Evolutionary conservation across 2,797 vertebrate species (phyloP), one percentile per base, ranked within the genome.

Genomic region (Zalophus californianus): DNA sequence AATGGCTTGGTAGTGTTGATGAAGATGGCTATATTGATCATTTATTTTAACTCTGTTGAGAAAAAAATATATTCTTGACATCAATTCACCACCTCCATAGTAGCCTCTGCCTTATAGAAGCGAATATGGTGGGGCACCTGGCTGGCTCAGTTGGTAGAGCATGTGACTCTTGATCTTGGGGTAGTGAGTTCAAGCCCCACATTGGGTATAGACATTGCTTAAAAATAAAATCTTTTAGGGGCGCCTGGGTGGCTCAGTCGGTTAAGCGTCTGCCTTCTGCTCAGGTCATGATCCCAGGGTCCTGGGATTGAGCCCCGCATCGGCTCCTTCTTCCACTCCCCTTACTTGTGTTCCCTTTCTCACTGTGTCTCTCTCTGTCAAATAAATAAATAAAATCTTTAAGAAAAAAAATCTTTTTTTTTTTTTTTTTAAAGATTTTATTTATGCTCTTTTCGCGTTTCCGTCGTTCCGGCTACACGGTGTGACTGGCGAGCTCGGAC

Each of bases 401-500:
- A 64, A 32, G 29, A 32, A 64, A 64, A n/a, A n/a, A n/a, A n/a
- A n/a, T n/a, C n/a, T n/a, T n/a, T n/a, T n/a, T n/a, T n/a, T n/a
- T n/a, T n/a, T n/a, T n/a, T n/a, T n/a, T n/a, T n/a, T n/a, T n/a
- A n/a, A n/a, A n/a, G n/a, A n/a, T n/a, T n/a, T n/a, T n/a, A n/a
- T n/a, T n/a, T n/a, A n/a, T n/a, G n/a, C 5, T 23, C 38, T 58
- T 7, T 12, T 48, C 3, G 41, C 32, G 5, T 73, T 94, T 91
- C 54, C 3, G n/a, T 41, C 1, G 15, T n/a, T 52, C 13, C 0
- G 2, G 20, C 2, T 25, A 0, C 2, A 21, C 11, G 0, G 35
- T 5, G 86, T 50, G 84, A 16, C 11, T 77, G 5, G 0, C 8
- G 3, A 23, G 12, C 4, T 21, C 6, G 0, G 11, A 11, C 20